A percentile compares a stretch with the other conserved stretches of the same genome.
These are phyloP conservation scores for Brachyhypopomus gauderio DNA, from an alignment of 2,113 vertebrate species.

Conservation along the genomic window DNA sequence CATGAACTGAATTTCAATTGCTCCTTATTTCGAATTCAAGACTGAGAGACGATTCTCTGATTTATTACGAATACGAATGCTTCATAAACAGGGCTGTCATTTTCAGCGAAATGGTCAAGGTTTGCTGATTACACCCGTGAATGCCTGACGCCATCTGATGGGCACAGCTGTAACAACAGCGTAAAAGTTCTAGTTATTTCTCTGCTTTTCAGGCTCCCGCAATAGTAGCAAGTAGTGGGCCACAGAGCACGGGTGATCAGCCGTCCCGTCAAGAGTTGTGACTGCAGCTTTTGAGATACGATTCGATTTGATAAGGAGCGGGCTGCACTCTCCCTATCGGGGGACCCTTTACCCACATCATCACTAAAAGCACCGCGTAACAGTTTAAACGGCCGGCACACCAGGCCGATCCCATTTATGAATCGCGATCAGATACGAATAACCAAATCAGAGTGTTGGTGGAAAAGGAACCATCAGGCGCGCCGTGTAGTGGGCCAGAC, in stretches of 20 bases:
- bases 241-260: no score
- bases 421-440: slow-evolving; percentile 46
- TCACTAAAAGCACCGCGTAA: neutral
- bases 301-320: no score
- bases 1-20: slow-evolving; percentile 66
- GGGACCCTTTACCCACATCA: no score
- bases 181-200: neutral
- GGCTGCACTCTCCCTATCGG: no score
- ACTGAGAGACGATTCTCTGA: slow-evolving; percentile 12
- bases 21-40: slow-evolving; percentile 40
- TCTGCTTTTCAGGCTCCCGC: neutral
- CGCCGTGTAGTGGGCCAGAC: slow-evolving; percentile 53
- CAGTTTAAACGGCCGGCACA: slow-evolving; percentile 10
- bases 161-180: neutral
- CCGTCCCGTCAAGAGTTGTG: no score
- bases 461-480: slow-evolving; percentile 61
- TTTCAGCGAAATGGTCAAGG: neutral
- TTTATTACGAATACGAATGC: neutral
- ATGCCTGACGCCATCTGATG: slow-evolving; percentile 46
- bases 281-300: no score
- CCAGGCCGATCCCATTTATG: slow-evolving; percentile 47
- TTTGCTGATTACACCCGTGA: neutral
- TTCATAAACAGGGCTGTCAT: neutral
- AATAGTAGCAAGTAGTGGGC: neutral
- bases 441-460: slow-evolving; percentile 66